Percentiles rank a stretch among this genome's conserved stretches.
These are phyloP conservation scores for Centrocercus urophasianus DNA, from an alignment of 2,113 vertebrate genomes.

Conservation along the genomic window DNA sequence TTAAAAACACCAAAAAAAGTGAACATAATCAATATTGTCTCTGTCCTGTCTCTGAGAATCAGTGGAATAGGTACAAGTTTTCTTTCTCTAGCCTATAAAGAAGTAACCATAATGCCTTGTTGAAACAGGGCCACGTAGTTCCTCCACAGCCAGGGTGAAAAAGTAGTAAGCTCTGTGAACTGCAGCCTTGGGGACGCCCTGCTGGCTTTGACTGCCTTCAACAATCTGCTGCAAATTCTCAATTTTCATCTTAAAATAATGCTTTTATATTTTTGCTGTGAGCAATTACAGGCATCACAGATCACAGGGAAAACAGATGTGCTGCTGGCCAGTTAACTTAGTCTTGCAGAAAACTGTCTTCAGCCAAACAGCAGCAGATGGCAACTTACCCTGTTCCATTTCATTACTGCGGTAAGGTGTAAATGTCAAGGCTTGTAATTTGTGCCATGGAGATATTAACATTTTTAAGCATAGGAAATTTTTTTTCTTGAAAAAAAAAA, in stretches of 20 bases:
- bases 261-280: constrained; percentile 35
- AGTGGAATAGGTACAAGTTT: neutral
- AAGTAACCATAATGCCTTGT: neutral
- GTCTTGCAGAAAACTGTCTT: constrained; percentile 53
- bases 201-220: neutral
- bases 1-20: neutral
- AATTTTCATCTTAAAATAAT: constrained; percentile 44
- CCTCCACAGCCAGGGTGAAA: neutral
- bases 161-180: neutral
- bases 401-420: constrained; percentile 27
- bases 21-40: neutral
- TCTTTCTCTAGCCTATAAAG: neutral
- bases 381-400: constrained; percentile 24
- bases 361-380: constrained; percentile 25
- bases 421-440: constrained; percentile 31
- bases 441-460: neutral
- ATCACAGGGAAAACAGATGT: constrained; percentile 55
- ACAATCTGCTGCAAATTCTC: constrained; percentile 52
- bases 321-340: constrained; percentile 44
- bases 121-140: neutral
- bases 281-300: constrained; percentile 62
- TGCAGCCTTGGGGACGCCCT: neutral
- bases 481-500: neutral
- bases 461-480: neutral
- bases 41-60: neutral